Base-by-base conservation (phyloP, 1,140 invertebrate genomes). In the Polypedilum pembai region DNA sequence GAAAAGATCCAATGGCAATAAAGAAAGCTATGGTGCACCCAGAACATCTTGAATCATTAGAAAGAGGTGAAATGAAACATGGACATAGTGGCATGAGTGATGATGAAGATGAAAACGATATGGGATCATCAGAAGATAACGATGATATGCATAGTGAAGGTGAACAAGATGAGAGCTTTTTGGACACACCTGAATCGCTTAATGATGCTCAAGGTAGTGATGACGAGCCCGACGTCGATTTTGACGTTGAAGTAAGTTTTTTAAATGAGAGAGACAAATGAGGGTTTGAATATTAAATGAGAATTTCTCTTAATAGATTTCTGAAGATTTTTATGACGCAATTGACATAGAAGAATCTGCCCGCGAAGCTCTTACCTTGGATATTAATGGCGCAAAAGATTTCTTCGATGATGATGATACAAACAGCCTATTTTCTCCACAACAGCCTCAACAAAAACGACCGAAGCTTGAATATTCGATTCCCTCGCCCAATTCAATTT, bases 21-120 rank as follows among this genome's bases (percentile, higher is more conserved):
- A 91, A 90, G 76, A 90, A 91, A 77, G 93, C 94, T 3, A 97
- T 98, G 95, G 88, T 94, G 20, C 90, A 91, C 85, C 95, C 95
- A 76, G 92, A 94, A 77, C 88, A 91, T 78, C 79, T 95, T 77
- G 92, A 94, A 78, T 85, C 89, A 0, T 78, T 95, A 12, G 93
- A 94, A 81, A 85, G 91, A 2, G 93, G 93, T 0, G 93, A 94
- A 80, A 89, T 95, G 88, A 94, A 94, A 78, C 92, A 89, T 77
- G 87, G 86, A 73, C 82, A 83, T 3, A 83, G 84, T 10, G 84
- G 83, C 0, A 86, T 85, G 66, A 84, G 81, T 0, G 85, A 84
- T 45, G 85, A 85, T 8, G 84, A 83, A 73, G 78, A 84, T 73
- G 87, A 87, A 73, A 85, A 84, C 4, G 80, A 75, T 1, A 86